Evolutionary conservation across 2,113 vertebrate species (phyloP).

Genomic region (Verasper variegatus): DNA sequence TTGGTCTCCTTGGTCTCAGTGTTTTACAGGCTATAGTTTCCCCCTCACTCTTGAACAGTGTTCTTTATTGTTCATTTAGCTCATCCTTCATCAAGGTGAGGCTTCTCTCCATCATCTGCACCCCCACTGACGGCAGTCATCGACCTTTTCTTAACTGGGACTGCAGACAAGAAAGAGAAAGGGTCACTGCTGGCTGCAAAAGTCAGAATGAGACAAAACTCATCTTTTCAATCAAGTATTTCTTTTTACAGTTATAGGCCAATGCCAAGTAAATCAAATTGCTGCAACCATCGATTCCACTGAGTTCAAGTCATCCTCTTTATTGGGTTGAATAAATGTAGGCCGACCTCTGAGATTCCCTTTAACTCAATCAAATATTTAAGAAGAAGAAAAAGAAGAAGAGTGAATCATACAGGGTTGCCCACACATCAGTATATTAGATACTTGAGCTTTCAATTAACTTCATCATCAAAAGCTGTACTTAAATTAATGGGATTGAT

Average conservation of each 20-base stretch:
- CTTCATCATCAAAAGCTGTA: neutral
- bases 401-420: too few relatives aligned
- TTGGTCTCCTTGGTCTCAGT: neutral
- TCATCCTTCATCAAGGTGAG: neutral
- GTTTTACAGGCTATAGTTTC: neutral
- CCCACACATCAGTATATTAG: too few relatives aligned
- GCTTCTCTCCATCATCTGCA: neutral
- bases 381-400: too few relatives aligned
- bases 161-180: conserved; percentile 56
- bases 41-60: neutral
- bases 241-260: too few relatives aligned
- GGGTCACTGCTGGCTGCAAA: neutral
- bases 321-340: too few relatives aligned
- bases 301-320: too few relatives aligned
- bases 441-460: too few relatives aligned
- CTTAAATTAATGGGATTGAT: too few relatives aligned
- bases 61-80: neutral
- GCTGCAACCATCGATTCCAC: too few relatives aligned
- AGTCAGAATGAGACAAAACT: neutral
- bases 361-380: too few relatives aligned
- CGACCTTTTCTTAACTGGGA: conserved; percentile 79
- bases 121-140: conserved; percentile 50
- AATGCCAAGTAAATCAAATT: neutral
- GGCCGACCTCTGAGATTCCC: too few relatives aligned
- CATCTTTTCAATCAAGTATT: neutral